Percentiles rank a stretch among this genome's conserved stretches.
These are phyloP conservation scores for Ictidomys tridecemlineatus DNA, from an alignment of 2,113 vertebrate genomes.

Conservation along the genomic window DNA sequence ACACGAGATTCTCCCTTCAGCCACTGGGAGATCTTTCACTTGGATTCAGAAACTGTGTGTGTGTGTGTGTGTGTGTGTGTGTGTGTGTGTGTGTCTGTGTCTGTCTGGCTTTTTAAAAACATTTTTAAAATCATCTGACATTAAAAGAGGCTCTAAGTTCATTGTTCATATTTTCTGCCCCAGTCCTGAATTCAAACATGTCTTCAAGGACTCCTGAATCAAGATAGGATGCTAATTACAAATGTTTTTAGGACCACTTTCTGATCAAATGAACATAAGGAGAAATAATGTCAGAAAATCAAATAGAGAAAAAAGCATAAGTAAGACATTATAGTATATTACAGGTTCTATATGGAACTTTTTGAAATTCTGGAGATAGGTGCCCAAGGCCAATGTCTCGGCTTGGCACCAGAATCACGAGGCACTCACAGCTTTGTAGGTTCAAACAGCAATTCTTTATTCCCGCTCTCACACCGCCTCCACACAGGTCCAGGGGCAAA, in stretches of 20 bases:
- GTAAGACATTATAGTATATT: not conserved
- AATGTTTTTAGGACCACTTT: not conserved
- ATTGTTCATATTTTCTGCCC: not conserved
- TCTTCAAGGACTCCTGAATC: not conserved
- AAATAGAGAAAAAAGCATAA: not conserved
- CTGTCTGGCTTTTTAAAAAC: no score
- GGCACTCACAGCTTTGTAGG: no score
- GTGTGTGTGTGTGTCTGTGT: no score
- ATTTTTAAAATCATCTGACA: no score
- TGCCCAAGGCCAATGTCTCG: no score
- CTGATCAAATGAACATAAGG: not conserved
- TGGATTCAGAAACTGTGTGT: not conserved
- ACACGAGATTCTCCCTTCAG: not conserved
- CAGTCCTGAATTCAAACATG: not conserved
- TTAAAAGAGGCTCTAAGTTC: not conserved
- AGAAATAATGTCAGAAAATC: not conserved
- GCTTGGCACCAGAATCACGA: no score
- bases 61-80: no score
- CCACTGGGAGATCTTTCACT: not conserved
- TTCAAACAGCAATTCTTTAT: no score
- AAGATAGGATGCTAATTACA: no score
- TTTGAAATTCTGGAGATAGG: not conserved
- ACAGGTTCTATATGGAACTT: not conserved
- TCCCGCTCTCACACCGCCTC: no score
- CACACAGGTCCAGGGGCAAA: no score